These are phyloP conservation scores for Oasisia sp. DNA, from an alignment of 2,888 invertebrate species.

Conservation along the genomic window DNA sequence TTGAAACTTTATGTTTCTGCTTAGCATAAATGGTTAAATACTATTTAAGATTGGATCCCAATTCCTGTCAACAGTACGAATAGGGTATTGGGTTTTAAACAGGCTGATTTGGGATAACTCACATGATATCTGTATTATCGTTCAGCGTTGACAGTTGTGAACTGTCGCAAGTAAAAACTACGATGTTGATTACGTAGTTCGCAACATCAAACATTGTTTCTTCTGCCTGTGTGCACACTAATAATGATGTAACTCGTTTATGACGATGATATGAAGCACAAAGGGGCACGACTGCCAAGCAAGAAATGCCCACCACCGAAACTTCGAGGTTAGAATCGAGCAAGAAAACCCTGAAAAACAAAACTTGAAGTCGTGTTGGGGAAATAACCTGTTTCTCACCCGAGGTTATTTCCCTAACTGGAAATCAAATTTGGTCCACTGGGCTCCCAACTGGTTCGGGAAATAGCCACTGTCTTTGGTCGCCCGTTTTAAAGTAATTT, in stretches of 20 bases:
- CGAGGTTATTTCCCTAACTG: no score
- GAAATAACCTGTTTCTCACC: no score
- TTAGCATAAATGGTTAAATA: neutral
- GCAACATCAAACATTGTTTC: neutral
- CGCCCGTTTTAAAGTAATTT: no score
- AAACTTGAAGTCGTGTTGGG: no score
- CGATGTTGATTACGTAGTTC: neutral
- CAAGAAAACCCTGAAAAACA: neutral
- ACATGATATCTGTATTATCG: neutral
- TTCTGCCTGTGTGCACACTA: neutral
- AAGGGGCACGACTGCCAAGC: slow-evolving; percentile 1
- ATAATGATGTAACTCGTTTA: neutral
- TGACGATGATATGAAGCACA: neutral
- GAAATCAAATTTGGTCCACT: no score
- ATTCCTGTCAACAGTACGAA: neutral
- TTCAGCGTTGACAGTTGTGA: neutral
- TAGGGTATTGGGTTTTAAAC: neutral
- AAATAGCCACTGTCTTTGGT: no score
- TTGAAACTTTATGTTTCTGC: neutral
- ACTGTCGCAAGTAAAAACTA: neutral
- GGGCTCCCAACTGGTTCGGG: no score
- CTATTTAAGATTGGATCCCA: neutral
- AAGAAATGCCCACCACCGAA: neutral
- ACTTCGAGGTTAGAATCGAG: neutral
- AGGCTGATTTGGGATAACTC: neutral